Percentiles rank a stretch among this genome's conserved stretches.
These are phyloP conservation scores for Conchocele bisecta DNA, from an alignment of 2,888 invertebrate genomes.

Conservation along the genomic window DNA sequence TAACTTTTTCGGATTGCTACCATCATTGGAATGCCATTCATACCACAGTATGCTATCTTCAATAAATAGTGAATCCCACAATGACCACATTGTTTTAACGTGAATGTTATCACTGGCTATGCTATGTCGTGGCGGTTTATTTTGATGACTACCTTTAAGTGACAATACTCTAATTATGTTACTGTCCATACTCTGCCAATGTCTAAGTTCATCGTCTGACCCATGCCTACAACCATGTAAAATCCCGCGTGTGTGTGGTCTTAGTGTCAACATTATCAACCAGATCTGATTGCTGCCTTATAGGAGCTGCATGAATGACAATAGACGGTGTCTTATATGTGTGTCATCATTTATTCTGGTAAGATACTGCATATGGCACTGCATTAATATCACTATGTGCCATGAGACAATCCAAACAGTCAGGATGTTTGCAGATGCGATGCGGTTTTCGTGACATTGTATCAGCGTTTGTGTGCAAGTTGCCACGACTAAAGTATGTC, in stretches of 20 bases:
- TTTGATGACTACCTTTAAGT: not conserved
- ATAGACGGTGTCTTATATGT: too few species aligned
- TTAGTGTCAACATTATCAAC: too few species aligned
- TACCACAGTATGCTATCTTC: not conserved
- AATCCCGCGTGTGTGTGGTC: too few species aligned
- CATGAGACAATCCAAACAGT: slow-evolving; percentile 23
- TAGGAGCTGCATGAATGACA: too few species aligned
- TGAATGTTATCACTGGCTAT: not conserved
- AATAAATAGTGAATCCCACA: not conserved
- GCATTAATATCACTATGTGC: not conserved
- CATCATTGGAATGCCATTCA: not conserved
- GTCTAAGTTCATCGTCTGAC: not conserved
- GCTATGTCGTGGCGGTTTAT: not conserved
- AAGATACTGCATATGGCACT: too few species aligned
- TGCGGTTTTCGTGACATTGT: slow-evolving; percentile 16
- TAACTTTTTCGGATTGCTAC: not conserved
- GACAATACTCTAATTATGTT: not conserved
- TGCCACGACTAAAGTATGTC: slow-evolving; percentile 26
- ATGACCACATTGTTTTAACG: not conserved
- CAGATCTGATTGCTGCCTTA: too few species aligned
- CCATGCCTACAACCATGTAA: too few species aligned
- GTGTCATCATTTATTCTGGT: too few species aligned
- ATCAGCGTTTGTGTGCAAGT: slow-evolving; percentile 38
- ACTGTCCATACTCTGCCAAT: not conserved
- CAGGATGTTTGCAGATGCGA: slow-evolving; percentile 14